phyloP scores from a whole-genome alignment of 2,113 vertebrate genomes.

The Channa argus region DNA sequence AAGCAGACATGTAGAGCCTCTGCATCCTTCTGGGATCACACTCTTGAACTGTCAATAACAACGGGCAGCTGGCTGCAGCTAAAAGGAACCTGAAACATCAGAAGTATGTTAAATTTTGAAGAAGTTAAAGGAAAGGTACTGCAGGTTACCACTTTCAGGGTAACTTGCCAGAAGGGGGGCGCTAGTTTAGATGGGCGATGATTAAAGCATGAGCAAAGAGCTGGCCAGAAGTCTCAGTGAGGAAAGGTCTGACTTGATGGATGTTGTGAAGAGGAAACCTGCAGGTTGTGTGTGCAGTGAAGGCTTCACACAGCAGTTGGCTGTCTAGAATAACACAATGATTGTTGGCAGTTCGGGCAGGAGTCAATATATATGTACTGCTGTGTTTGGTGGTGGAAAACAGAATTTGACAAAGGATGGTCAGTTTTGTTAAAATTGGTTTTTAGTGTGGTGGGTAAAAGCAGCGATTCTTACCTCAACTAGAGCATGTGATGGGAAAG shows the following conservation, averaged over 20 bases:
- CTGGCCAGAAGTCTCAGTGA: background rate
- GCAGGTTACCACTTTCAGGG: background rate
- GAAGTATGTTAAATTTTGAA: slow-evolving; percentile 1
- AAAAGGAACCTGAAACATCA: slow-evolving; percentile 5
- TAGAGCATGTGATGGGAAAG: background rate
- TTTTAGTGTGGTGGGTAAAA: slow-evolving; percentile 9
- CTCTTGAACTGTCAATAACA: slow-evolving; percentile 17
- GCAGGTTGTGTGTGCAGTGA: slow-evolving; percentile 22
- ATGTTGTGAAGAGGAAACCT: slow-evolving; percentile 19
- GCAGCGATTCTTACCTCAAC: background rate
- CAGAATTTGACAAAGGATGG: slow-evolving; percentile 22
- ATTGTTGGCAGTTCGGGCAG: slow-evolving; percentile 32
- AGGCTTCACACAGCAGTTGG: background rate
- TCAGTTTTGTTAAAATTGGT: slow-evolving; percentile 16
- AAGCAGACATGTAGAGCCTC: slow-evolving; percentile 32
- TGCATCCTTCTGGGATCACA: slow-evolving; percentile 16
- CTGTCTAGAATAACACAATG: slow-evolving; percentile 36
- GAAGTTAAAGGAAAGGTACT: slow-evolving; percentile 11
- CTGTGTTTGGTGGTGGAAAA: slow-evolving; percentile 18
- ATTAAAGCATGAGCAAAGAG: slow-evolving; percentile 42
- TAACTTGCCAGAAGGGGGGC: slow-evolving; percentile 3
- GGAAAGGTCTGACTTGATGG: slow-evolving; percentile 38
- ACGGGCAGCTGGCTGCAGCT: slow-evolving; percentile 14
- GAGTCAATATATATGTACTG: slow-evolving; percentile 10
- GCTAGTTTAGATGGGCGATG: slow-evolving; percentile 35